Conservation (phyloP, 2,888 invertebrate genomes). For the Diogma glabrata region DNA sequence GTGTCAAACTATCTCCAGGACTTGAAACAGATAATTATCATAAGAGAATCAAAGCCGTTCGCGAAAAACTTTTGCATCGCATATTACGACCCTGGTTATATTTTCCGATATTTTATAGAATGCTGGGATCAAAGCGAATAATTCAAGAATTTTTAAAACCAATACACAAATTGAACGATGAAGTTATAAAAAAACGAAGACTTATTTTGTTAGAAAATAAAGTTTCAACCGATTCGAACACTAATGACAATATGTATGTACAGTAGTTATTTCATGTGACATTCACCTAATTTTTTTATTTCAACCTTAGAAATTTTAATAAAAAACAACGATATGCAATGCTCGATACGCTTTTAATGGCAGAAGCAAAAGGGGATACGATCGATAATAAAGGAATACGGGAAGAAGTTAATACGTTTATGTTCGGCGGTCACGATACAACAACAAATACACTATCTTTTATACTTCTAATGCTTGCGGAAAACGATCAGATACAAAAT, state of each 20-base stretch:
- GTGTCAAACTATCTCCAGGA: neutral
- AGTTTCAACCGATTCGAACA: slow-evolving; percentile 19
- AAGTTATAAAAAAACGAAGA: slow-evolving; percentile 36
- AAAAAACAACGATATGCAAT: slow-evolving; percentile 39
- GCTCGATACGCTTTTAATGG: slow-evolving; percentile 43
- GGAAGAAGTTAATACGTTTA: slow-evolving; percentile 52
- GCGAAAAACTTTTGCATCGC: slow-evolving; percentile 33
- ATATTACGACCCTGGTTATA: slow-evolving; percentile 45
- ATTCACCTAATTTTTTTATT: neutral
- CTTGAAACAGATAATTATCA: slow-evolving; percentile 43
- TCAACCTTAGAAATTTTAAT: slow-evolving; percentile 1
- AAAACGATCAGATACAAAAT: slow-evolving; percentile 38
- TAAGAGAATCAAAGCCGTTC: slow-evolving; percentile 41
- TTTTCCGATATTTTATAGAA: slow-evolving; percentile 42
- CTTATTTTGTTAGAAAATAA: slow-evolving; percentile 20
- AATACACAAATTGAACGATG: slow-evolving; percentile 35
- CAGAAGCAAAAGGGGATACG: slow-evolving; percentile 34
- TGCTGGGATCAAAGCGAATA: slow-evolving; percentile 38
- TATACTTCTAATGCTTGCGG: slow-evolving; percentile 40
- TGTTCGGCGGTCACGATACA: slow-evolving; percentile 55
- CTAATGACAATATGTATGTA: slow-evolving; percentile 18
- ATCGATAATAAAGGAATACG: slow-evolving; percentile 43
- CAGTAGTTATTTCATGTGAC: slow-evolving; percentile 3
- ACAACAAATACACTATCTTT: slow-evolving; percentile 43
- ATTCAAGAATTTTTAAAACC: slow-evolving; percentile 35